Conservation (phyloP, 1,140 invertebrate species). For the Ectropis grisescens region DNA sequence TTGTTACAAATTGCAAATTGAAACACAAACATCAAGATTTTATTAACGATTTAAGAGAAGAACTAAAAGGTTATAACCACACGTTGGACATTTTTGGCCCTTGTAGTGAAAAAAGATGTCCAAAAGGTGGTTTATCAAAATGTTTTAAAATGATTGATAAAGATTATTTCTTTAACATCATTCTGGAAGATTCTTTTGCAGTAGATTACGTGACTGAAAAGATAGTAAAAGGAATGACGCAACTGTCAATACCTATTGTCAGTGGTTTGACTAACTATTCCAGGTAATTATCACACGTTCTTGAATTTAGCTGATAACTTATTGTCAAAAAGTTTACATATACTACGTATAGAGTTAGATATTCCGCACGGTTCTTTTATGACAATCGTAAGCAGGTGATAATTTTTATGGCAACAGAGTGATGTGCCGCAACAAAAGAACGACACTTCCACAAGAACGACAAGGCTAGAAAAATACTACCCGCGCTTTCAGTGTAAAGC, state of each 20-base stretch:
- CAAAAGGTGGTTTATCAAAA: slow-evolving; percentile 15
- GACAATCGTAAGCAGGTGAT: too few species aligned
- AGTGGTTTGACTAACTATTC: too few species aligned
- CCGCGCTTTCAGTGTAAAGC: too few species aligned
- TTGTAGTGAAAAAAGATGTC: slow-evolving; percentile 36
- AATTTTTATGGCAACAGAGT: too few species aligned
- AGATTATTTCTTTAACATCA: slow-evolving; percentile 42
- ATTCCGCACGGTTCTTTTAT: too few species aligned
- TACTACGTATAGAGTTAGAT: too few species aligned
- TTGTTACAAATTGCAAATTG: slow-evolving; percentile 33
- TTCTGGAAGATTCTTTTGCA: slow-evolving; percentile 45
- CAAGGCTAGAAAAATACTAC: too few species aligned
- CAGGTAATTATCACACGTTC: too few species aligned
- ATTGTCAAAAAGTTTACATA: too few species aligned
- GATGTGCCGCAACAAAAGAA: too few species aligned
- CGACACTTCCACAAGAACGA: too few species aligned
- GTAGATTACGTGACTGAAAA: slow-evolving; percentile 76
- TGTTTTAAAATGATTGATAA: slow-evolving; percentile 40
- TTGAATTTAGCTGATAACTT: too few species aligned
- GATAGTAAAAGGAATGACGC: slow-evolving; percentile 65
- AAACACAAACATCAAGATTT: slow-evolving; percentile 33
- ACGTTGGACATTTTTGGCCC: slow-evolving; percentile 37
- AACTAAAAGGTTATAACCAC: slow-evolving; percentile 36
- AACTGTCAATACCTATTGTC: slow-evolving; percentile 65
- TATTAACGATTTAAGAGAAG: slow-evolving; percentile 28